phyloP scores from a whole-genome alignment of 2,888 invertebrate genomes.

The Leucophenga montana region DNA sequence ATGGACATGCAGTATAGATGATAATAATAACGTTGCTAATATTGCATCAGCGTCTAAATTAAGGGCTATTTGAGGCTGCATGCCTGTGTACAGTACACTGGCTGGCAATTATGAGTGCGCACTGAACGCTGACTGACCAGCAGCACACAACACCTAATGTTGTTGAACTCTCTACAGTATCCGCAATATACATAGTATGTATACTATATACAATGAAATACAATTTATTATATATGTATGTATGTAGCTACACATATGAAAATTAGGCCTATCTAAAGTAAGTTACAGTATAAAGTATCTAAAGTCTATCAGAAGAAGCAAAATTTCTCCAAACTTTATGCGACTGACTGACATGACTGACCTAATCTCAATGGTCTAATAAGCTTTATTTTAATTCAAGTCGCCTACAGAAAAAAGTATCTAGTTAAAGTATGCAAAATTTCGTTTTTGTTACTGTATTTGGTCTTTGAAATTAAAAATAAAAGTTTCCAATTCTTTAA shows the following conservation, averaged over 20 bases:
- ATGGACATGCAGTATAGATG: neutral
- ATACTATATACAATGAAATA: too few relatives aligned
- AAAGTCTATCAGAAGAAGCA: neutral
- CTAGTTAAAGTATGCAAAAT: slow-evolving; percentile 17
- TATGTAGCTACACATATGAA: too few relatives aligned
- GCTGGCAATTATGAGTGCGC: neutral
- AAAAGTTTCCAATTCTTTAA: slow-evolving; percentile 47
- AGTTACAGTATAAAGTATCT: neutral
- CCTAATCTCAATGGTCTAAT: slow-evolving; percentile 67
- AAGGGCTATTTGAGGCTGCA: slow-evolving; percentile 19
- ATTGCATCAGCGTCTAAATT: slow-evolving; percentile 6
- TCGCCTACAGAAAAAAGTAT: slow-evolving; percentile 31
- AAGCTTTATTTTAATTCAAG: slow-evolving; percentile 49
- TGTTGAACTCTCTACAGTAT: slow-evolving; percentile 10
- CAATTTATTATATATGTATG: too few relatives aligned
- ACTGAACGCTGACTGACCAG: neutral
- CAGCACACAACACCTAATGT: neutral
- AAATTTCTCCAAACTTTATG: slow-evolving; percentile 14
- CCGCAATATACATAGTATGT: too few relatives aligned
- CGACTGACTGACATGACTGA: slow-evolving; percentile 55
- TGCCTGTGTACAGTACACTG: slow-evolving; percentile 14
- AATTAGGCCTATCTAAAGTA: neutral
- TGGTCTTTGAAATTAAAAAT: slow-evolving; percentile 4
- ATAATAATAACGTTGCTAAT: slow-evolving; percentile 6
- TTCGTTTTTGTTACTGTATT: slow-evolving; percentile 33